Evolutionary conservation across 2,797 vertebrate species (phyloP).

Genomic region (Xiphorhynchus erythropygius): DNA sequence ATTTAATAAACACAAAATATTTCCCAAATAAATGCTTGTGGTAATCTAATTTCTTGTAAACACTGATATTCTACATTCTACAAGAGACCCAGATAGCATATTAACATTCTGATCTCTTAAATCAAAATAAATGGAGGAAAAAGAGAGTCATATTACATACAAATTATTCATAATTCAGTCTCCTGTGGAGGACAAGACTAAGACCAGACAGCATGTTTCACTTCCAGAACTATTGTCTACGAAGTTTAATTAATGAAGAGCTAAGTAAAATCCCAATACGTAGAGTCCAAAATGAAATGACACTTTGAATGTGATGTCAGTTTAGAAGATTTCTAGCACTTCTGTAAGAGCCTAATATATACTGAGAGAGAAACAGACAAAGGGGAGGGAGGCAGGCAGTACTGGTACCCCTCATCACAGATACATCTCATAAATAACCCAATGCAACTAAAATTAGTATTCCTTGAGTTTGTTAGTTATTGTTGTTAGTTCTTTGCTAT

Average conservation of each 20-base stretch:
- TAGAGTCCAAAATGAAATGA: background rate
- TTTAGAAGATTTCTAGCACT: background rate
- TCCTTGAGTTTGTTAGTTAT: background rate
- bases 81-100: constrained; percentile 72
- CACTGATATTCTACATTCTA: constrained; percentile 58
- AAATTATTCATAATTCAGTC: constrained; percentile 41
- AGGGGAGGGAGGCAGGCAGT: background rate
- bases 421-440: background rate
- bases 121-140: background rate
- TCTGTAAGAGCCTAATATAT: background rate
- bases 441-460: background rate
- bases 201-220: background rate
- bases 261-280: constrained; percentile 23
- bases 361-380: background rate
- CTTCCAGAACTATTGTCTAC: constrained; percentile 13
- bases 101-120: constrained; percentile 56
- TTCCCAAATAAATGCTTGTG: constrained; percentile 79
- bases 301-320: background rate
- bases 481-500: background rate
- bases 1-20: constrained; percentile 80
- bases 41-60: constrained; percentile 80
- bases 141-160: background rate
- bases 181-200: background rate
- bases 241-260: background rate
- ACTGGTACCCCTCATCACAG: background rate